A percentile compares a stretch with the other conserved stretches of the same genome.
Evolutionary conservation across 1,140 invertebrate genomes (phyloP).

Genomic region (Cherax destructor): DNA sequence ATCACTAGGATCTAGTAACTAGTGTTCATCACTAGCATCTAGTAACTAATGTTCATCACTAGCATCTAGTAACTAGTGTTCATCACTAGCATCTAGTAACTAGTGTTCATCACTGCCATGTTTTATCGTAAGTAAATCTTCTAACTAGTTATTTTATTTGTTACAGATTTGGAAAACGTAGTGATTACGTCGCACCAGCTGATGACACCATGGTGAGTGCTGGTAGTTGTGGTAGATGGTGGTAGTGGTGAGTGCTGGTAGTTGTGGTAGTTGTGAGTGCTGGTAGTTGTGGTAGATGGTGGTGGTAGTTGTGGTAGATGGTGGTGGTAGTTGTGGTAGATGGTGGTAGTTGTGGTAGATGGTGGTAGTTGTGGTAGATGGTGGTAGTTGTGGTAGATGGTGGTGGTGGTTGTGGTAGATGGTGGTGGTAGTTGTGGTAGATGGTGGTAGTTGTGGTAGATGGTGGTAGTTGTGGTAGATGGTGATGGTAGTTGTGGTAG

Average conservation of each 20-base stretch:
- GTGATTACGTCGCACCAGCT: constrained; percentile 21
- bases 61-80: too few relatives aligned
- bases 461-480: background rate
- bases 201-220: constrained; percentile 48
- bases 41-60: too few relatives aligned
- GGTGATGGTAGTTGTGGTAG: background rate
- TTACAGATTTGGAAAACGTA: constrained; percentile 53
- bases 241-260: background rate
- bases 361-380: background rate
- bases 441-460: background rate
- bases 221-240: background rate
- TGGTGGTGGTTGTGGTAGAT: background rate
- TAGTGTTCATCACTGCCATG: too few relatives aligned
- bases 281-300: background rate
- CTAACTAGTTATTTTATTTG: background rate
- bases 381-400: background rate
- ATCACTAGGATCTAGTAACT: too few relatives aligned
- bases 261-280: background rate
- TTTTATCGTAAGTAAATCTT: too few relatives aligned
- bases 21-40: too few relatives aligned
- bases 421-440: background rate
- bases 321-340: background rate
- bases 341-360: background rate
- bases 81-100: too few relatives aligned
- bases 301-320: background rate